Percentiles rank a stretch among this genome's conserved stretches.
These are phyloP conservation scores for Pandemis heparana DNA, from an alignment of 2,888 invertebrate genomes.

Conservation along the genomic window DNA sequence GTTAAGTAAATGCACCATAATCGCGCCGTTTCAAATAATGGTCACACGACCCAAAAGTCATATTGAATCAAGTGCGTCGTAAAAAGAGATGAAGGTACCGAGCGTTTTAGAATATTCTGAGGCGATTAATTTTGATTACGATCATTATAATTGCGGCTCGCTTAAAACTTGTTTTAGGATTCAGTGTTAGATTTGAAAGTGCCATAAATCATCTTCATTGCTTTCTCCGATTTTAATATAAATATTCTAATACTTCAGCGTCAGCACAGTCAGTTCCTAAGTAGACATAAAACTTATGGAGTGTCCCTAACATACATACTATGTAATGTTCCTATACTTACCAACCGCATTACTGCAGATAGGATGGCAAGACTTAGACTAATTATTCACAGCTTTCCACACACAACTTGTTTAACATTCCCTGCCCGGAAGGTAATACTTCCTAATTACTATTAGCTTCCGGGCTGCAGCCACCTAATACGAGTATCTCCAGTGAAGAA, in stretches of 20 bases:
- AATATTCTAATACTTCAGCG: constrained; percentile 17
- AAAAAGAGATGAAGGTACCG: constrained; percentile 17
- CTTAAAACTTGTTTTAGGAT: constrained; percentile 32
- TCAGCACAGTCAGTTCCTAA: neutral
- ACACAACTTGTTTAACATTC: neutral
- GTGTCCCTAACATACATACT: neutral
- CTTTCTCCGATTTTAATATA: constrained; percentile 28
- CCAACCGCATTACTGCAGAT: neutral
- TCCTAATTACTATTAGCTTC: constrained; percentile 37
- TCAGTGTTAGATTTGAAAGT: constrained; percentile 38
- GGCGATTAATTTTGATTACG: constrained; percentile 27
- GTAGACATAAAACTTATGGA: neutral
- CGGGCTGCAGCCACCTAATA: constrained; percentile 31
- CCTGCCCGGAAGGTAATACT: constrained; percentile 20
- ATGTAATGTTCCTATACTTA: neutral
- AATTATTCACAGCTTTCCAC: constrained; percentile 9
- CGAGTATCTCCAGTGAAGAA: constrained; percentile 31
- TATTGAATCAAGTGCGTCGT: constrained; percentile 35
- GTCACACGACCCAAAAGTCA: constrained; percentile 17
- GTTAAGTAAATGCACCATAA: constrained; percentile 20
- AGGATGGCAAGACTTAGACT: neutral
- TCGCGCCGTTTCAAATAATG: constrained; percentile 24
- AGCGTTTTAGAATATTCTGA: constrained; percentile 29
- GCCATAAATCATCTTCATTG: constrained; percentile 31
- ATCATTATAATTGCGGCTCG: constrained; percentile 17